phyloP scores from a whole-genome alignment of 92 coral and sea anemone genomes.

The Chrysogorgia sp. region DNA sequence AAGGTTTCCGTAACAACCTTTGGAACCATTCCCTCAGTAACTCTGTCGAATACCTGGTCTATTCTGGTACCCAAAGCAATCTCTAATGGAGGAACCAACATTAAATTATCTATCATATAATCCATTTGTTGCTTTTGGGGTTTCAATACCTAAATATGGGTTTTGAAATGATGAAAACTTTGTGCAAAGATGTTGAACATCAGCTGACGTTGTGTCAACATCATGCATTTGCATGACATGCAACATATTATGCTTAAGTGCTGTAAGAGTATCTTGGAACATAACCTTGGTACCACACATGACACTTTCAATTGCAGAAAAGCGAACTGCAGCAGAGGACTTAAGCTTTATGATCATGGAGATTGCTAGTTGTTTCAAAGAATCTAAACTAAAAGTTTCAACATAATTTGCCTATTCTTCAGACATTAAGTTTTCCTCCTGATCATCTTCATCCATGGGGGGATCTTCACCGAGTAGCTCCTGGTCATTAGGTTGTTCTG shows the following conservation, averaged over 20 bases:
- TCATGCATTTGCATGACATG: conserved; percentile 1
- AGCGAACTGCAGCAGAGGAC: conserved; percentile 27
- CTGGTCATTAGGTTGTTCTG: neutral
- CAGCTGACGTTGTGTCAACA: neutral
- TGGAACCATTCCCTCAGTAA: neutral
- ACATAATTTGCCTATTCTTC: neutral
- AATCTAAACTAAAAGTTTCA: conserved; percentile 17
- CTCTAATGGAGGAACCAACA: conserved; percentile 13
- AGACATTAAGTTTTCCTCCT: neutral
- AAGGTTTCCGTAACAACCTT: too few relatives aligned
- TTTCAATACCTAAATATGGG: conserved; percentile 23
- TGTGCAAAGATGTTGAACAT: too few relatives aligned
- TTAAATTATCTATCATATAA: conserved; percentile 17
- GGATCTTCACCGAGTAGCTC: neutral
- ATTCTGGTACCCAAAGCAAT: neutral
- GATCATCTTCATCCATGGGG: neutral
- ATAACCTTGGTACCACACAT: conserved; percentile 12
- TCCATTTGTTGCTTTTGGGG: conserved; percentile 7
- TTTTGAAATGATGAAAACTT: too few relatives aligned
- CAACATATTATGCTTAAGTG: conserved; percentile 10
- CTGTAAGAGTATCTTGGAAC: conserved; percentile 19
- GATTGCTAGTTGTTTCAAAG: conserved; percentile 2
- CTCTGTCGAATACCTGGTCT: neutral
- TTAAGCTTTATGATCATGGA: too few relatives aligned
- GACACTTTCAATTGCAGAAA: conserved; percentile 12